These are phyloP conservation scores for Rhamphomyia laevipes DNA, from an alignment of 2,888 invertebrate genomes.

Conservation along the genomic window DNA sequence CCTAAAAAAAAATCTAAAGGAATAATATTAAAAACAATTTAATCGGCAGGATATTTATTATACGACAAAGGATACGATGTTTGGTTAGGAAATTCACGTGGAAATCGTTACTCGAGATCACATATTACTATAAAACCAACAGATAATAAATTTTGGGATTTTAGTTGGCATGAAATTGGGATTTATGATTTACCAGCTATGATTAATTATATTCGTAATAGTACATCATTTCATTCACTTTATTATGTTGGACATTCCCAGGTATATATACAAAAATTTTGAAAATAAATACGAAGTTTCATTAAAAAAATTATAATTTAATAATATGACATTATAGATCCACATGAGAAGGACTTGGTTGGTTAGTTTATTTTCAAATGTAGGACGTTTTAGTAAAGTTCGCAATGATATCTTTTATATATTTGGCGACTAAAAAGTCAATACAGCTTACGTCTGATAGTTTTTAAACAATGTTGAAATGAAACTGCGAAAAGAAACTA, in stretches of 20 bases:
- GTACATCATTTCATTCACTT: constrained; percentile 40
- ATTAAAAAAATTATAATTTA: no score
- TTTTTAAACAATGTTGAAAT: no score
- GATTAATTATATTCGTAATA: constrained; percentile 52
- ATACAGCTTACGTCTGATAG: no score
- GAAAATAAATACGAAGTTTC: no score
- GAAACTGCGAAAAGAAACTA: no score
- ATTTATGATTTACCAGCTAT: constrained; percentile 68
- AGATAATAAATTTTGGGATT: constrained; percentile 48
- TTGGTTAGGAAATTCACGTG: constrained; percentile 36
- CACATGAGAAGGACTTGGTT: no score
- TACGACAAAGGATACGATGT: constrained; percentile 38
- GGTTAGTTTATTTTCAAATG: no score
- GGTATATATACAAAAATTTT: constrained; percentile 34
- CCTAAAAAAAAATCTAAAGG: neutral
- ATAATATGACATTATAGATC: no score
- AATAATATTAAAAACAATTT: neutral
- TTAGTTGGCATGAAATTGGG: constrained; percentile 81
- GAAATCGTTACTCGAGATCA: constrained; percentile 35
- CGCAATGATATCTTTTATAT: no score
- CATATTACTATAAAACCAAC: constrained; percentile 31
- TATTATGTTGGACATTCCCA: constrained; percentile 53
- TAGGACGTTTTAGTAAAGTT: no score
- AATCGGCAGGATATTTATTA: constrained; percentile 37
- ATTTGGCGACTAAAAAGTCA: no score